phyloP scores from a whole-genome alignment of 2,113 vertebrate genomes.

The Tauraco erythrolophus region DNA sequence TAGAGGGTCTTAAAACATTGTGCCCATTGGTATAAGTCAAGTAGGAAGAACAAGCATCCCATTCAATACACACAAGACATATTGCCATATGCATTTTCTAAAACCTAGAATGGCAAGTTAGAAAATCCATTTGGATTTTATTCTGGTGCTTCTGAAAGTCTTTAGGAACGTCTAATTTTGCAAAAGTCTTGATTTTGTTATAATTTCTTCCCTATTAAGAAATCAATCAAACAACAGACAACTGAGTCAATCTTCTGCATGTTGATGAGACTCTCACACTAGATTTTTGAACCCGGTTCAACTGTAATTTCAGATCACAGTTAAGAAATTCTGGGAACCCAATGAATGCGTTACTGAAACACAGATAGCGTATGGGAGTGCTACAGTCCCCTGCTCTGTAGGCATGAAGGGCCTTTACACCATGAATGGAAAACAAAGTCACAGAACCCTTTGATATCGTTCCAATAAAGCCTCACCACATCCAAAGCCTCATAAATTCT shows the following conservation, averaged over 20 bases:
- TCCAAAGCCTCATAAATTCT: conserved; percentile 28
- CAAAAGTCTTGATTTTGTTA: background rate
- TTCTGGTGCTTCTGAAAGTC: background rate
- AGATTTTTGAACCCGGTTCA: background rate
- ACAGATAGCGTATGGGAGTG: background rate
- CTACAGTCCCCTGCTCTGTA: background rate
- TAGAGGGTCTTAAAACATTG: background rate
- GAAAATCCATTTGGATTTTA: background rate
- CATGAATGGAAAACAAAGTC: conserved; percentile 1
- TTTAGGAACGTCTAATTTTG: background rate
- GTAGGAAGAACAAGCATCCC: background rate
- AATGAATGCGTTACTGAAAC: background rate
- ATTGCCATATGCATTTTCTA: background rate
- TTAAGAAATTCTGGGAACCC: background rate
- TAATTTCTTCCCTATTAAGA: background rate
- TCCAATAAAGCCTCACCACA: background rate
- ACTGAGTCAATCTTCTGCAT: rapidly evolving
- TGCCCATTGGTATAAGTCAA: background rate
- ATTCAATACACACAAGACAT: background rate
- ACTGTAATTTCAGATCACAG: background rate
- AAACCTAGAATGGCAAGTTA: background rate
- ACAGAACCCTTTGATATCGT: background rate
- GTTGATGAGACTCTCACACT: background rate
- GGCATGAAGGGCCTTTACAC: background rate
- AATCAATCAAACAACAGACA: background rate